A percentile compares a stretch with the other conserved stretches of the same genome.
Evolutionary conservation across 2,888 invertebrate genomes (phyloP).

Genomic region (Ochropleura leucogaster): DNA sequence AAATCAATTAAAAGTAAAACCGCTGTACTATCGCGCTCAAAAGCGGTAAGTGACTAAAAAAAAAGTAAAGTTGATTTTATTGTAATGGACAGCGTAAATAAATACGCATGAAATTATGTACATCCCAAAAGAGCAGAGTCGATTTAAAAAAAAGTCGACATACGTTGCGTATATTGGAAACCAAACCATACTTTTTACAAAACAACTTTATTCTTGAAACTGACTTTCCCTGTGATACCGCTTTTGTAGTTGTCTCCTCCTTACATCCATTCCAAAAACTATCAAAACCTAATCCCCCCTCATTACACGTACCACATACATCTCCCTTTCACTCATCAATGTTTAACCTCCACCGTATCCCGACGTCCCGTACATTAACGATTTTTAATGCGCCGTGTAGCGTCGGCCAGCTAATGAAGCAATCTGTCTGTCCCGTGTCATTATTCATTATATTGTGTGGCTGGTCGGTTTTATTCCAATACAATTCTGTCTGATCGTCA

Average conservation of each 20-base stretch:
- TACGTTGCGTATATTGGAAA: too few species aligned
- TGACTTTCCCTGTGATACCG: too few species aligned
- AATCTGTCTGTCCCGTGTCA: conserved; percentile 65
- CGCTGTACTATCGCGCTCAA: too few species aligned
- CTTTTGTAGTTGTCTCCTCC: too few species aligned
- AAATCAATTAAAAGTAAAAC: background rate
- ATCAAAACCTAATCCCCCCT: background rate
- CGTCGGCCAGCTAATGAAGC: conserved; percentile 67
- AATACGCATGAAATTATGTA: too few species aligned
- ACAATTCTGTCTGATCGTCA: conserved; percentile 54
- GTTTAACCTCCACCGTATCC: conserved; percentile 36
- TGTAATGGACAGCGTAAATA: too few species aligned
- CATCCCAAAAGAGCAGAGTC: too few species aligned
- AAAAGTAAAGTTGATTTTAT: too few species aligned
- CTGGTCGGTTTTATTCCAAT: conserved; percentile 47
- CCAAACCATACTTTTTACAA: too few species aligned
- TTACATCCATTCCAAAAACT: background rate
- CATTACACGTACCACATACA: conserved; percentile 29
- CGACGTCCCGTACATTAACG: conserved; percentile 42
- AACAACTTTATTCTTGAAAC: too few species aligned
- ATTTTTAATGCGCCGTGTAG: conserved; percentile 62
- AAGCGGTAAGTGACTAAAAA: too few species aligned
- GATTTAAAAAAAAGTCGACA: too few species aligned
- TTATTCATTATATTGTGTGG: conserved; percentile 66
- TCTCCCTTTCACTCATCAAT: conserved; percentile 43